phyloP scores from a whole-genome alignment of 2,113 vertebrate genomes.

The Prolemur simus region DNA sequence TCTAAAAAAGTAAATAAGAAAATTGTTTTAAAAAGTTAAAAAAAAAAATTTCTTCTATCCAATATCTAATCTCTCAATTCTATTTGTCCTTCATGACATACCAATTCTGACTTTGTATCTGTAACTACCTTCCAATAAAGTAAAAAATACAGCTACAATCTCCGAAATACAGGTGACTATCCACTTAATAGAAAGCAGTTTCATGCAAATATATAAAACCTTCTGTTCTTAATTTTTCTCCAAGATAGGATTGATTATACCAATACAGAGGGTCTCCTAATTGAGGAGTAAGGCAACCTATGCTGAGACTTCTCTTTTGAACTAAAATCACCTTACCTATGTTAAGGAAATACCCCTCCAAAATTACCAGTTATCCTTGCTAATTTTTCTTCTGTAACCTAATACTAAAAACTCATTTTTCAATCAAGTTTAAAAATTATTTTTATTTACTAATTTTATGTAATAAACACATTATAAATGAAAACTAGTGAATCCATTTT shows the following conservation, averaged over 20 bases:
- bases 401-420: neutral
- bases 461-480: neutral
- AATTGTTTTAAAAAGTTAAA: too few species aligned
- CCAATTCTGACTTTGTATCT: neutral
- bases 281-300: neutral
- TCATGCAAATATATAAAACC: neutral
- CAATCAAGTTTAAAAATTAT: neutral
- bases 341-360: neutral
- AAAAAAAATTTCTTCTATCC: neutral
- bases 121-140: conserved; percentile 19
- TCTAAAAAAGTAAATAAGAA: too few species aligned
- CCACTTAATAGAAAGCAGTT: neutral
- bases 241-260: neutral
- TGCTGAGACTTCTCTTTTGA: neutral
- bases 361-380: neutral
- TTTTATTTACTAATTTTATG: conserved; percentile 7
- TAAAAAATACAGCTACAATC: neutral
- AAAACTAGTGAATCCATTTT: neutral
- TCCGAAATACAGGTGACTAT: neutral
- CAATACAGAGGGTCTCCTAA: neutral
- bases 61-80: neutral
- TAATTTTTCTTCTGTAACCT: neutral
- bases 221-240: neutral
- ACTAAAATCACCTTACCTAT: neutral
- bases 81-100: neutral